Base-by-base conservation (phyloP, 1,140 invertebrate species). In the Brachionus sp. region DNA sequence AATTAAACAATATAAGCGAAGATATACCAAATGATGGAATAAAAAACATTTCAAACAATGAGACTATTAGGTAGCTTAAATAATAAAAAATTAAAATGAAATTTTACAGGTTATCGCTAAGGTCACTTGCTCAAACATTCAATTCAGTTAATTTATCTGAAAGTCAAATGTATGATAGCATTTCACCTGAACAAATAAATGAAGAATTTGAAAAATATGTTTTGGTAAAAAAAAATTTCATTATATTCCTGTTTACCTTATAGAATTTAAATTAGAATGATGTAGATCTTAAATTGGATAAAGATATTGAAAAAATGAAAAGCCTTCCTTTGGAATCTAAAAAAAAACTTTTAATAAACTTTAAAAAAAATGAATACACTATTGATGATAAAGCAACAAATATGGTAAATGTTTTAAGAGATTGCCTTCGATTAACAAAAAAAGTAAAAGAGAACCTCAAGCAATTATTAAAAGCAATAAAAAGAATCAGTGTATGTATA, bases 161-260 rank as follows among this genome's bases (percentile, higher is more conserved):
- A 13, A 42, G 12, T 42, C 16, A 57, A 57, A 80, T 62, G 4
- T 80, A 39, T 80, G 77, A 80, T 5, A 46, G 57, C 39, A 80
- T 80, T 46, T 62, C 77, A 13, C 13, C 23, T 23, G 77, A 80
- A 29, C 77, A 80, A 44, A 80, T 80, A 57, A 37, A 80, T 16
- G 77, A 80, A 80, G 77, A 80, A 66, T 80, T 80, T 12, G 77
- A 80, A 80, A 80, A 80, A 80, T 62, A 37, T 37, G 19, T 80
- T 37, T 7, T 80, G 12, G 77, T 78, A 78, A 46, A n/a, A n/a
- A n/a, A n/a, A n/a, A 19, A n/a, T 23, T 10, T 29, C 12, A 50
- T 16, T 7, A 42, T 5, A 73, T n/a, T 10, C 4, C 10, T 35
- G 29, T 37, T 68, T 35, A 19, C 6, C 1, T 68, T 35, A 13